Evolutionary conservation across 2,113 vertebrate species (phyloP), one percentile per base, ranked within the genome.

Genomic region (Tinamus guttatus): DNA sequence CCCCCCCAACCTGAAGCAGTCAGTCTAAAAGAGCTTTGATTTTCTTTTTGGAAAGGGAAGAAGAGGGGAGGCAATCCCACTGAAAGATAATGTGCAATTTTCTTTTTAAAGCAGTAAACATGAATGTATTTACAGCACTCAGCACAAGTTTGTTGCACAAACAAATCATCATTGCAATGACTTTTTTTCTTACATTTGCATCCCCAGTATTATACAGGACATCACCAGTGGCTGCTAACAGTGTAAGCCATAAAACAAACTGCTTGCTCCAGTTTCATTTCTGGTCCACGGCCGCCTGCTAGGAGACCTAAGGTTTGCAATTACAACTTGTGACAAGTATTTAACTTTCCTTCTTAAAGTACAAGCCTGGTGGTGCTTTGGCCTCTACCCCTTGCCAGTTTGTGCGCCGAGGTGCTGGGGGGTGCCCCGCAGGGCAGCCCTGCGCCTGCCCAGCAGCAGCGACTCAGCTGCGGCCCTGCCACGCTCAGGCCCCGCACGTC

Each of bases 31-130:
- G 95, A 98, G 93, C 96, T 95, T 97, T 96, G 81, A 81, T 93
- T 93, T 92, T 74, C 7, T 92, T 91, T 96, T 90, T 93, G 81
- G 91, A 90, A 96, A 96, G 87, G 94, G 92, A 90, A 85, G 87
- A 94, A 94, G 70, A 88, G 86, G 91, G 95, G 90, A 96, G 94
- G 88, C 94, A 97, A 94, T 96, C 96, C 96, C 97, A 96, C 38
- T 97, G 92, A 97, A 97, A 97, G 96, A 97, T 75, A 97, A 96
- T 98, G 98, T 98, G 97, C 98, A 98, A 97, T 96, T 98, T 96
- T 97, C 65, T 95, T 93, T 94, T 97, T 96, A 97, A 98, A 98
- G 97, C 91, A 95, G 97, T 98, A 98, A 98, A 98, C 98, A 97
- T 95, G 91, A 95, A 91, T 93, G 87, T 97, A 98, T 97, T 98